Evolutionary conservation across 1,140 invertebrate species (phyloP).

Genomic region (Drosophila tani): DNA sequence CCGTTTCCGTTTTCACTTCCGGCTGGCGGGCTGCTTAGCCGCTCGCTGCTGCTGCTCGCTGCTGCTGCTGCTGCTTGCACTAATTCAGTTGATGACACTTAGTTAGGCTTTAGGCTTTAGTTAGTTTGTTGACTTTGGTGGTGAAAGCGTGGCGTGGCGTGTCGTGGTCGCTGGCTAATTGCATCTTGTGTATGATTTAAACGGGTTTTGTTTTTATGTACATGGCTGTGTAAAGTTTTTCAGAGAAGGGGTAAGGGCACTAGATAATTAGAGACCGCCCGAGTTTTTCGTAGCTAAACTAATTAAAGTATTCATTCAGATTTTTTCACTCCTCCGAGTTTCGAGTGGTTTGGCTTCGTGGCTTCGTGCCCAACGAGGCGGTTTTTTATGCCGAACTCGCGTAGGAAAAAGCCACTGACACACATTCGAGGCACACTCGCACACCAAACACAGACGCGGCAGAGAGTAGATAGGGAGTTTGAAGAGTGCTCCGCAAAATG

Average conservation of each 20-base stretch:
- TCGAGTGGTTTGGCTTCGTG: slow-evolving; percentile 46
- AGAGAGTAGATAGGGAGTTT: slow-evolving; percentile 43
- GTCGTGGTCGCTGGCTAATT: slow-evolving; percentile 50
- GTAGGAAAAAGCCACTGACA: slow-evolving; percentile 69
- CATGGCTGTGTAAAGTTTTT: slow-evolving; percentile 55
- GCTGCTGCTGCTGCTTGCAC: slow-evolving; percentile 39
- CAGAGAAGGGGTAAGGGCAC: neutral
- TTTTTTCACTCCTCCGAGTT: slow-evolving; percentile 23
- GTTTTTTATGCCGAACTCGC: slow-evolving; percentile 53
- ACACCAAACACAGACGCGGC: slow-evolving; percentile 11
- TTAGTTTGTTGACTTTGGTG: slow-evolving; percentile 47
- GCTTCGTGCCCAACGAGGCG: slow-evolving; percentile 72
- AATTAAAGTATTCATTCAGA: slow-evolving; percentile 63
- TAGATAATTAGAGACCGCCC: slow-evolving; percentile 39
- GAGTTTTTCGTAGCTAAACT: slow-evolving; percentile 41
- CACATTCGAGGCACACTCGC: slow-evolving; percentile 66
- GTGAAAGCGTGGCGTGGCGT: slow-evolving; percentile 29
- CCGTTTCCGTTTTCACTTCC: slow-evolving; percentile 56
- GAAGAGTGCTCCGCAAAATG: slow-evolving; percentile 54
- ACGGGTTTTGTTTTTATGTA: slow-evolving; percentile 71
- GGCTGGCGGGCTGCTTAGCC: neutral
- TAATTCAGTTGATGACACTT: slow-evolving; percentile 46
- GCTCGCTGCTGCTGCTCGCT: slow-evolving; percentile 13
- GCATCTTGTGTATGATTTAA: slow-evolving; percentile 57
- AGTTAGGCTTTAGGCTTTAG: slow-evolving; percentile 25